A percentile compares a stretch with the other conserved stretches of the same genome.
Conservation (phyloP, 2,797 vertebrate genomes). For the Tiaroga cobitis region DNA sequence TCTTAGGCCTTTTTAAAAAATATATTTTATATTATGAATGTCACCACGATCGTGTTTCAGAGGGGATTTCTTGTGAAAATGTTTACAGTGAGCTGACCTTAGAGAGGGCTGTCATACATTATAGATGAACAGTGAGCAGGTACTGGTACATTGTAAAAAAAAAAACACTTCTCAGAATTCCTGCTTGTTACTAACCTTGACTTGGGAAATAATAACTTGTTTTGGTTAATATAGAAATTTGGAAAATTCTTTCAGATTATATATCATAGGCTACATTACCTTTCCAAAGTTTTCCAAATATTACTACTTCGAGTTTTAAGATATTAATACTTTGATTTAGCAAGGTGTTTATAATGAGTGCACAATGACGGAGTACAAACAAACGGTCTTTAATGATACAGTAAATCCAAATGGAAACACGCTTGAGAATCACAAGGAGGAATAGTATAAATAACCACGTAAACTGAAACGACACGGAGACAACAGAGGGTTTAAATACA, state of each 20-base stretch:
- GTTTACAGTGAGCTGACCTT: not conserved
- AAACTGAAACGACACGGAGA: not conserved
- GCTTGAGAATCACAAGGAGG: not conserved
- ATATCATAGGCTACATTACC: not conserved
- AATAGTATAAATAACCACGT: not conserved
- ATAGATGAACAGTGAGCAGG: conserved; percentile 30
- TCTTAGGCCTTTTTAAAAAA: not conserved
- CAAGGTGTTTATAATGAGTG: not conserved
- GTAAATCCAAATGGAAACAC: not conserved
- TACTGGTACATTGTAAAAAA: not conserved
- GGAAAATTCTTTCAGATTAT: not conserved
- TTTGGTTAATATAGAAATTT: not conserved
- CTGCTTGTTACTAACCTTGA: not conserved
- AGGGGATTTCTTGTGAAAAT: conserved; percentile 3
- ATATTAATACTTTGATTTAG: not conserved
- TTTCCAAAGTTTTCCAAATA: not conserved
- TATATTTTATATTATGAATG: conserved; percentile 1
- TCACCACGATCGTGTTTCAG: conserved; percentile 11
- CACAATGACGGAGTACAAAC: not conserved
- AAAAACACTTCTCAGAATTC: not conserved
- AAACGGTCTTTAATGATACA: not conserved
- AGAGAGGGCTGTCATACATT: conserved; percentile 14
- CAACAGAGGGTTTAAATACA: not conserved
- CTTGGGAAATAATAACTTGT: not conserved
- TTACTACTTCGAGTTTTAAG: not conserved